Evolutionary conservation across 2,113 vertebrate species (phyloP).

Genomic region (Asarcornis scutulata): DNA sequence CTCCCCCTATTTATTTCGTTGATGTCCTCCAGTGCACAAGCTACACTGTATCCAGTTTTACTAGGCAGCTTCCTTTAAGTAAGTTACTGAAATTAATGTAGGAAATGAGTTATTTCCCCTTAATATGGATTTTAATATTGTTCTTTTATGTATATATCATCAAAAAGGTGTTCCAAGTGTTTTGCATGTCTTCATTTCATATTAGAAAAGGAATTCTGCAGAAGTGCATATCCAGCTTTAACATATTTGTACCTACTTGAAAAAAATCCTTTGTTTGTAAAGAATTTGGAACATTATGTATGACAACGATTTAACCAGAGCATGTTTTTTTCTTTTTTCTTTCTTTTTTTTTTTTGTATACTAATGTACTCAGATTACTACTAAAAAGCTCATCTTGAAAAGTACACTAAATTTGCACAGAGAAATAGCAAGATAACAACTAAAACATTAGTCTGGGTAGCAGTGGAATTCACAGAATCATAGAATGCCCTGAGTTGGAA

Average conservation of each 20-base stretch:
- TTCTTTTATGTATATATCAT: background rate
- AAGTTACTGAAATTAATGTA: background rate
- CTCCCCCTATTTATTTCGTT: background rate
- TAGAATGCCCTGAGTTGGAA: too few species aligned
- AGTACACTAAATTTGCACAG: background rate
- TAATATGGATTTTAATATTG: background rate
- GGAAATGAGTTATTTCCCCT: background rate
- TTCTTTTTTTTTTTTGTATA: background rate
- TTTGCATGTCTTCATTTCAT: background rate
- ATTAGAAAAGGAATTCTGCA: background rate
- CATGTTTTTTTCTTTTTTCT: background rate
- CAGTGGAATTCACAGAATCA: background rate
- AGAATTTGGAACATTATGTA: background rate
- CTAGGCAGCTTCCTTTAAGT: background rate
- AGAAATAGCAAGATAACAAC: background rate
- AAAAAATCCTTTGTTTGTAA: background rate
- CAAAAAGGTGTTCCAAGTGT: background rate
- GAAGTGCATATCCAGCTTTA: background rate
- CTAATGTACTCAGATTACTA: background rate
- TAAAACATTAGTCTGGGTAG: background rate
- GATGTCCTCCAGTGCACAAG: background rate
- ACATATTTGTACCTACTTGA: background rate
- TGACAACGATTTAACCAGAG: background rate
- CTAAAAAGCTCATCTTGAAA: background rate
- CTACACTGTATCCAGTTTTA: background rate